Evolutionary conservation across 1,140 invertebrate species (phyloP), one percentile per base, ranked within the genome.

Genomic region (Drosophila repletoides): DNA sequence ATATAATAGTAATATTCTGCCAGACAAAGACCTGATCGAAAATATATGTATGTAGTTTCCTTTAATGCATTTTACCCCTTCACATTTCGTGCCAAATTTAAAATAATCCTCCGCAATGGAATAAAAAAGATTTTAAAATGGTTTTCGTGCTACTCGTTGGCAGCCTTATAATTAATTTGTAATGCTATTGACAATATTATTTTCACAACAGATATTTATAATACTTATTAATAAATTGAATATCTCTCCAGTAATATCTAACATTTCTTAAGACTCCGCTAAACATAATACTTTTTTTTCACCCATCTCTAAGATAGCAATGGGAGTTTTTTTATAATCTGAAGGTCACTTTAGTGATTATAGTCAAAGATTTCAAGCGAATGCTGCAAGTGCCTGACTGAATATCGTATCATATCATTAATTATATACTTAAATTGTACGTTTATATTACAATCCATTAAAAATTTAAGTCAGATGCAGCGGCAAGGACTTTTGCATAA

Each of bases 331-430:
- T 28, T 15, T 45, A 33, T 29, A 45, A 28, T 17, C 12, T 46
- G 31, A 67, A 67, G 64, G 64, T 67, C 64, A 67, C 64, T 61
- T 67, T 36, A 67, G 64, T 67, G 46, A 52, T 60, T 67, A 45
- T 61, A 52, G 28, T 67, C 64, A 28, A 38, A 26, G 28, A 22
- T 40, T 6, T 43, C 29, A 31, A 63, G 22, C 10, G 7, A 52
- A 7, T 19, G 28, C 15, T 40, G 34, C 3, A 15, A 12, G 10
- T 17, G 22, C 15, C 10, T 17, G 3, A 43, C 3, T 15, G 5
- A 28, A 15, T 28, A 55, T 29, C 31, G n/a, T n/a, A n/a, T n/a
- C n/a, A n/a, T n/a, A n/a, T n/a, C n/a, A 5, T 17, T 22, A 52
- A 5, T 17, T 34, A 22, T 9, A 33, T 49, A 41, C 22, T 58